Evolutionary conservation across 35 echinoderm and acorn worm genomes (phyloP), one percentile per base, ranked within the genome.

Genomic region (Holothuria glaberrima): DNA sequence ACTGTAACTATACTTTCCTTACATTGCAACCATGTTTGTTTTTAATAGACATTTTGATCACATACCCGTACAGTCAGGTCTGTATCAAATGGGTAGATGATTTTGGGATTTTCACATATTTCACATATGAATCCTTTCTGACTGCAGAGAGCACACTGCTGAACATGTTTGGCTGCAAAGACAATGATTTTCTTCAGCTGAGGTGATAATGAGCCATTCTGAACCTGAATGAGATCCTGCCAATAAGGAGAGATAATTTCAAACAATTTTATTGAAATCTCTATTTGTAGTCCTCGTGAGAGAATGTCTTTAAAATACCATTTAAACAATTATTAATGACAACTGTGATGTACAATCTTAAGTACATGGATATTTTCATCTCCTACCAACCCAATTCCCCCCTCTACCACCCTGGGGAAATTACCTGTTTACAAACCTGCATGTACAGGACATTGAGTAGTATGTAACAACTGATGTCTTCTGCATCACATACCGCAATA

Each of bases 81-180:
- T 13, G 77, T 87, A 69, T 98, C 95, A 88, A 98, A 98, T 5
- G 95, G 95, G 68, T 98, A 98, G 82, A 98, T 98, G 86, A 98
- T 90, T 61, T 98, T 98, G 19, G 78, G 83, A 68, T 88, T 94
- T 31, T 94, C 90, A 62, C 96, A 98, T 18, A 98, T 94, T 48
- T 94, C 93, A 48, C 96, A 94, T 52, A 98, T 98, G 68, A 98
- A 98, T 14, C 96, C 96, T 60, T 98, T 98, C 82, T 98, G 96
- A 71, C 96, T 92, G 75, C 96, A 98, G 46, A 98, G 93, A 27
- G 72, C 90, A 56, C 96, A 98, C 72, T 90, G 82, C 45, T 98
- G 91, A 27, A 98, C 93, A 78, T 98, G 96, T 52, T 94, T 94
- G 24, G 91, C 93, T 7, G 96, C 93, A 92, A 94, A 98, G 32